These are phyloP conservation scores for Axinella damicornis DNA, from an alignment of 37 sponge, comb jelly and placozoan species.

Conservation along the genomic window DNA sequence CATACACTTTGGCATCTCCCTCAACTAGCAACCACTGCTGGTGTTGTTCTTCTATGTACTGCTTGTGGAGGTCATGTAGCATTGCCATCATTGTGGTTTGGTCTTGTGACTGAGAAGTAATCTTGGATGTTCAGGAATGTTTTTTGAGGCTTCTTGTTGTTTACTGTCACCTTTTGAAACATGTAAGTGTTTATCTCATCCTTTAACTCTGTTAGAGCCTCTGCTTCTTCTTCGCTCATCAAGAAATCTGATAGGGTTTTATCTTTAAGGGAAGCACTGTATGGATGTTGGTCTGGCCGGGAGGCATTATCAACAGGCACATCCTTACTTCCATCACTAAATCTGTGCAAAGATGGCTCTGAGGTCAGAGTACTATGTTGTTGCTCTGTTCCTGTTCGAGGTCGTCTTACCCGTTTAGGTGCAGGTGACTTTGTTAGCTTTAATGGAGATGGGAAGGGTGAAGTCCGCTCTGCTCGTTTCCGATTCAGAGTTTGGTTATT, in stretches of 20 bases:
- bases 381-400: too few species aligned
- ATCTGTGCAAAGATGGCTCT: too few species aligned
- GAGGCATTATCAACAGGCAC: too few species aligned
- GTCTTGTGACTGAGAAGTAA: background rate
- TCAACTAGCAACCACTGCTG: background rate
- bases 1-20: conserved; percentile 39
- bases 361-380: background rate
- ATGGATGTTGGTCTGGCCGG: too few species aligned
- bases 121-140: conserved; percentile 23
- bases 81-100: conserved; percentile 28
- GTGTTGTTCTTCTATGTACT: background rate
- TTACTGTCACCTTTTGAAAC: too few species aligned
- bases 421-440: too few species aligned
- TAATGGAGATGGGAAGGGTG: too few species aligned
- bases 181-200: conserved; percentile 15
- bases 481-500: background rate
- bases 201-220: background rate
- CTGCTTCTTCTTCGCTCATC: background rate
- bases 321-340: too few species aligned
- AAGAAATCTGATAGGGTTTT: background rate
- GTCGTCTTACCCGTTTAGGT: too few species aligned
- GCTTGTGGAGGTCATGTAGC: background rate
- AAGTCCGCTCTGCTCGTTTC: background rate
- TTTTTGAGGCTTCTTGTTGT: background rate
- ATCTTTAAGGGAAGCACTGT: too few species aligned